These are phyloP conservation scores for Jacana jacana DNA, from an alignment of 2,113 vertebrate genomes.

Conservation along the genomic window DNA sequence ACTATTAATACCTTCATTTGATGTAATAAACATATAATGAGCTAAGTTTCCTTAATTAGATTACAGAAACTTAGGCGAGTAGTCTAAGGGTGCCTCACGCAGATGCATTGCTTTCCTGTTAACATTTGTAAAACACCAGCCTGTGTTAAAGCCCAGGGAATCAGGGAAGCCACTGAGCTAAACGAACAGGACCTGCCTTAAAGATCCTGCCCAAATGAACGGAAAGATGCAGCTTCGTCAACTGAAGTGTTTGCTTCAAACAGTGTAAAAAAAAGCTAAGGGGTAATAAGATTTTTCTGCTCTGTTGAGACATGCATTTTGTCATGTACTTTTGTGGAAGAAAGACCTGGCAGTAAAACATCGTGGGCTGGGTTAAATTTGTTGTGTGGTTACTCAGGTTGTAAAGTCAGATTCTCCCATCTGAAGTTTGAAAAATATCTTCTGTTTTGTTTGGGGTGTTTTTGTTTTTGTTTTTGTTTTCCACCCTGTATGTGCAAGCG, in stretches of 20 bases:
- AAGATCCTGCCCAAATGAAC: background rate
- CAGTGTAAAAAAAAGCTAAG: background rate
- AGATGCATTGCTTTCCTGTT: background rate
- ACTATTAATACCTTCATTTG: background rate
- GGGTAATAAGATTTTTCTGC: background rate
- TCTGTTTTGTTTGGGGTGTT: too few species aligned
- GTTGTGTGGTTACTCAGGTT: background rate
- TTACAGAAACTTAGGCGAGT: background rate
- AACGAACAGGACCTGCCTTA: background rate
- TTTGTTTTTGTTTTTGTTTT: background rate
- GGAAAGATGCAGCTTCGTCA: background rate
- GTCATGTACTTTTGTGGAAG: background rate
- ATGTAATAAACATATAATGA: background rate
- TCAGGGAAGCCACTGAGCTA: background rate
- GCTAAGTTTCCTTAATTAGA: background rate
- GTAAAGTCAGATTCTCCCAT: background rate
- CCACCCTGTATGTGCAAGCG: fast-evolving
- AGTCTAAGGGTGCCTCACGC: background rate
- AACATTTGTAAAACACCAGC: background rate
- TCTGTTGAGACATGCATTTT: background rate
- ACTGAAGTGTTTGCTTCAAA: background rate
- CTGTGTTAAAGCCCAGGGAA: background rate
- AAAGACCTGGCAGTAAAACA: background rate
- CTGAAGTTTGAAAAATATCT: background rate
- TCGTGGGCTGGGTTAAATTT: background rate